A percentile compares a stretch with the other conserved stretches of the same genome.
Conservation (phyloP, 1,140 invertebrate species). For the Rhizoglyphus robini region DNA sequence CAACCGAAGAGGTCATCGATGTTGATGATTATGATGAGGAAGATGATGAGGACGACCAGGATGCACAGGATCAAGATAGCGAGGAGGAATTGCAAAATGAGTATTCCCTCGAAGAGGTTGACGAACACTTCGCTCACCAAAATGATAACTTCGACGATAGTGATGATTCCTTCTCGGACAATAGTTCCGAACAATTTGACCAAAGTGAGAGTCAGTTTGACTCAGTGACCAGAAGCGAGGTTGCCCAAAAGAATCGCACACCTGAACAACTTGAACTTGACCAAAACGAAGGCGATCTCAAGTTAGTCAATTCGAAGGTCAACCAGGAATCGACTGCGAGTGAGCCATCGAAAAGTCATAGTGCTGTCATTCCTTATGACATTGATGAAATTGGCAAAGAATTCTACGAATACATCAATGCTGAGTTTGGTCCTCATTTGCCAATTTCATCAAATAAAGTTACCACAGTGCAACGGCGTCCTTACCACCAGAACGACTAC, state of each 20-base stretch:
- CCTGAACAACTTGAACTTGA: too few relatives aligned
- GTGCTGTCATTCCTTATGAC: too few relatives aligned
- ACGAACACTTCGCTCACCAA: too few relatives aligned
- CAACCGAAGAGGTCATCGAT: neutral
- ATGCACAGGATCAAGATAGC: neutral
- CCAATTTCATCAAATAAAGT: neutral
- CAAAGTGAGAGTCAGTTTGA: too few relatives aligned
- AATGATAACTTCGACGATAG: neutral
- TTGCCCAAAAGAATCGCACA: too few relatives aligned
- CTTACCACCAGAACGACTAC: neutral
- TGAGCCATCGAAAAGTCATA: too few relatives aligned
- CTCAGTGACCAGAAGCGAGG: too few relatives aligned
- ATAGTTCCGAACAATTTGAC: too few relatives aligned
- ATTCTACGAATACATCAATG: conserved; percentile 3
- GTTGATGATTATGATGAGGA: neutral
- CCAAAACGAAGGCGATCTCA: too few relatives aligned
- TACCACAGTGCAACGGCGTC: neutral
- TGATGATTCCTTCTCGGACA: neutral
- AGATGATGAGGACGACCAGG: neutral
- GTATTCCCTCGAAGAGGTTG: neutral
- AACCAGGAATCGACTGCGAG: too few relatives aligned
- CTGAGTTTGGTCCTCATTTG: neutral
- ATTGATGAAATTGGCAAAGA: conserved; percentile 2
- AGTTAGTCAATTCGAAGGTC: too few relatives aligned
- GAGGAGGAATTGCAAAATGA: neutral